Evolutionary conservation across 2,113 vertebrate genomes (phyloP).

Genomic region (Puntigrus tetrazona): DNA sequence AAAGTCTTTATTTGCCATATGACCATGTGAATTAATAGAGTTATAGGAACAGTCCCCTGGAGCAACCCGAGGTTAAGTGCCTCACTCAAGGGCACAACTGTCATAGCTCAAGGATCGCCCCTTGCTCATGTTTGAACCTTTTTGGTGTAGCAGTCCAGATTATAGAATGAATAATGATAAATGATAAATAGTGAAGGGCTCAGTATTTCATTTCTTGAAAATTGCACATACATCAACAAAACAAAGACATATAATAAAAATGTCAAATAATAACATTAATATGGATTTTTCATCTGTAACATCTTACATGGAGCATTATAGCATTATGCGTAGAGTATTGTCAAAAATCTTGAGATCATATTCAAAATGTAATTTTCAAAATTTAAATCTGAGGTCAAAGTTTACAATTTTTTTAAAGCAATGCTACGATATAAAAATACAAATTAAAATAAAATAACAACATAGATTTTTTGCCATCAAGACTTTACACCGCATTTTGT

Average conservation of each 20-base stretch:
- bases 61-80: constrained; percentile 3
- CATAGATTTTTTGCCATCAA: neutral
- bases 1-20: neutral
- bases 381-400: too few species aligned
- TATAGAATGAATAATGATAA: neutral
- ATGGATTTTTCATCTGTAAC: neutral
- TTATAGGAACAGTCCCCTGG: neutral
- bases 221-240: neutral
- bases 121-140: neutral
- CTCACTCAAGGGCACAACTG: neutral
- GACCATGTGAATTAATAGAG: constrained; percentile 6
- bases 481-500: neutral
- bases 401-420: too few species aligned
- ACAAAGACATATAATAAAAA: neutral
- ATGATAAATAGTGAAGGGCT: neutral
- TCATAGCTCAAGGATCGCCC: neutral
- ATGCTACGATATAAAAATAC: neutral
- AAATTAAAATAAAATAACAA: neutral
- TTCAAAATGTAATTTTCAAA: too few species aligned
- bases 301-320: neutral
- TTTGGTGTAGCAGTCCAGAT: neutral
- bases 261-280: neutral
- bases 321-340: neutral
- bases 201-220: neutral
- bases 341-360: neutral